Conservation (phyloP, 1,140 invertebrate genomes). For the Frieseomelitta varia region DNA sequence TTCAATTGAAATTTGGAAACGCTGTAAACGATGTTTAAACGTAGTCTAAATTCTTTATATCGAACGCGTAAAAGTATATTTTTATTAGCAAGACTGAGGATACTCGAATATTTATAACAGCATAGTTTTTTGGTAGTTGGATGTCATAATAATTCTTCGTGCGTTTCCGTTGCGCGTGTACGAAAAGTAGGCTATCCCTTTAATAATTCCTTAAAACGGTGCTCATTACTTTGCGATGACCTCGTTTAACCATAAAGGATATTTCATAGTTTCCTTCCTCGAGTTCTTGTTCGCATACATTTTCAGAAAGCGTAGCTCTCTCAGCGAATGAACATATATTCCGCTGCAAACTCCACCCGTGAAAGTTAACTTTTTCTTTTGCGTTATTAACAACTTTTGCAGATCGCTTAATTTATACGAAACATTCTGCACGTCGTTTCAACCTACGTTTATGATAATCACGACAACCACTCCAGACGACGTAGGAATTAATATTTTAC, state of each 20-base stretch:
- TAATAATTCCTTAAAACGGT: constrained; percentile 50
- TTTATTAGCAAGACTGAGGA: neutral
- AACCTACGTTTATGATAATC: neutral
- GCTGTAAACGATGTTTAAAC: no score
- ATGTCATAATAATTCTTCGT: constrained; percentile 25
- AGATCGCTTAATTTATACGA: neutral
- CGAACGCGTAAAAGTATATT: neutral
- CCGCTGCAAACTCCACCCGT: neutral
- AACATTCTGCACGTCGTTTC: neutral
- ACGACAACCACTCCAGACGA: neutral
- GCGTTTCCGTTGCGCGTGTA: constrained; percentile 19
- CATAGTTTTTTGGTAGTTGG: neutral
- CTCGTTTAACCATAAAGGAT: constrained; percentile 50
- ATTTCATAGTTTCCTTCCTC: constrained; percentile 27
- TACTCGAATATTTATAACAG: constrained; percentile 14
- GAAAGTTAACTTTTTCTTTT: neutral
- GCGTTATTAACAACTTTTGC: neutral
- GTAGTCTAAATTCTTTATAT: no score
- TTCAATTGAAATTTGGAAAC: no score
- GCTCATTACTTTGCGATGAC: constrained; percentile 48
- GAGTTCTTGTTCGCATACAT: constrained; percentile 25
- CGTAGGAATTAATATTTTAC: no score
- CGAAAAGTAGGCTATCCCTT: constrained; percentile 46
- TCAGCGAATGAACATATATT: neutral
- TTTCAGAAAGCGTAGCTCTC: constrained; percentile 8